Conservation (phyloP, 2,888 invertebrate species). For the Drosophila kuntzei region DNA sequence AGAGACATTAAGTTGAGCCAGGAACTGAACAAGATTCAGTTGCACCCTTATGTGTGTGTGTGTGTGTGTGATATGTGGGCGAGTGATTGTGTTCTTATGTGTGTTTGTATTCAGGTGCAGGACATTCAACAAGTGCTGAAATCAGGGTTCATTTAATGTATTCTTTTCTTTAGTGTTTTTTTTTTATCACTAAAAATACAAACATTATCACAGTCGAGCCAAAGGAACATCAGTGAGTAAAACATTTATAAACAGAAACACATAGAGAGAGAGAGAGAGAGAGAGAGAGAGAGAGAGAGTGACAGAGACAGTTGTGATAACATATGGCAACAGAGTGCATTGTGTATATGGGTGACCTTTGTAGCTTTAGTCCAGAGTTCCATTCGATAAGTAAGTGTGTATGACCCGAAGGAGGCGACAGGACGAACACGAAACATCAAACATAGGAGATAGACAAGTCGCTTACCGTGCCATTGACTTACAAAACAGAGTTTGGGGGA, state of each 20-base stretch:
- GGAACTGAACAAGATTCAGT: conserved; percentile 24
- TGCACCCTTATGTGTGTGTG: conserved; percentile 7
- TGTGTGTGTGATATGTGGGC: conserved; percentile 12
- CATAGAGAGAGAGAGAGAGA: neutral
- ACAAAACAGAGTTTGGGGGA: conserved; percentile 30
- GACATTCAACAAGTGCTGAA: conserved; percentile 74
- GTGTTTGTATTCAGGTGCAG: conserved; percentile 64
- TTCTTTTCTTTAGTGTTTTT: conserved; percentile 21
- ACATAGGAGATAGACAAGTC: conserved; percentile 41
- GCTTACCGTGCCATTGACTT: conserved; percentile 73
- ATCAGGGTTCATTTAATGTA: conserved; percentile 38
- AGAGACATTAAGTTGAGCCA: conserved; percentile 50
- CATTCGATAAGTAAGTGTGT: conserved; percentile 11
- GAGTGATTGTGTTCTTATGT: conserved; percentile 8
- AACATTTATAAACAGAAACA: conserved; percentile 38
- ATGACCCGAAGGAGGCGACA: conserved; percentile 30
- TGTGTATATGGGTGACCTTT: conserved; percentile 5
- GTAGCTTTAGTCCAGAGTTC: neutral
- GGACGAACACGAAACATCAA: conserved; percentile 49
- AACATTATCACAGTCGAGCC: conserved; percentile 48
- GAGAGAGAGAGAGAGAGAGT: neutral
- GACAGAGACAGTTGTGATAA: conserved; percentile 11
- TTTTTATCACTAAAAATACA: conserved; percentile 43
- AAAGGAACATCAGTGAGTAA: conserved; percentile 30
- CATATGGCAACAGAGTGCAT: conserved; percentile 34